phyloP scores from a whole-genome alignment of 92 coral and sea anemone species.

The Metridium senile region DNA sequence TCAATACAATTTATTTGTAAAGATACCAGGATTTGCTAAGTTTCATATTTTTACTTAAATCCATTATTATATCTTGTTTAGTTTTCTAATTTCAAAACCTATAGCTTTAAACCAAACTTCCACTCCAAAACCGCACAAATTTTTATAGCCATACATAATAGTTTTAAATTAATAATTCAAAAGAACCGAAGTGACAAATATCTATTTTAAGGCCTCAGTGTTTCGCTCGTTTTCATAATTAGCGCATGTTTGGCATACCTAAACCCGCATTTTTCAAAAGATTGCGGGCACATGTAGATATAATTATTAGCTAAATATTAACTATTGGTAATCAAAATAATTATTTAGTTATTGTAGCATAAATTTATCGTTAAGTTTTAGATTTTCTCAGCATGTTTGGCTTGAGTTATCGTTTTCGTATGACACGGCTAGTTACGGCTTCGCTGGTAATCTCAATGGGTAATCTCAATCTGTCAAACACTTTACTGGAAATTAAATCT shows the following conservation, averaged over 20 bases:
- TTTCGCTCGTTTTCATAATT: not conserved
- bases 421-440: not conserved
- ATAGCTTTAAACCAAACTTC: not conserved
- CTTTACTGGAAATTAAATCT: no score
- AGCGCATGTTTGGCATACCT: constrained; percentile 21
- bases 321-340: not conserved
- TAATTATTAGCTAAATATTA: not conserved
- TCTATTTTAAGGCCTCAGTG: not conserved
- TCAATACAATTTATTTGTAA: no score
- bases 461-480: no score
- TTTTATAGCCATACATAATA: not conserved
- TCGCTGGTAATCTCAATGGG: not conserved
- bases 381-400: not conserved
- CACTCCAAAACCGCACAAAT: not conserved
- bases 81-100: not conserved
- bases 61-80: not conserved
- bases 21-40: no score
- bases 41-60: not conserved
- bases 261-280: constrained; percentile 16
- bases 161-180: not conserved
- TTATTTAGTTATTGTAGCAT: no score
- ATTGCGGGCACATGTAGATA: constrained; percentile 14
- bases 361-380: no score
- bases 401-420: not conserved
- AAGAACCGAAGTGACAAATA: not conserved